phyloP scores from a whole-genome alignment of 1,140 invertebrate species.

The Zaprionus gabonicus region DNA sequence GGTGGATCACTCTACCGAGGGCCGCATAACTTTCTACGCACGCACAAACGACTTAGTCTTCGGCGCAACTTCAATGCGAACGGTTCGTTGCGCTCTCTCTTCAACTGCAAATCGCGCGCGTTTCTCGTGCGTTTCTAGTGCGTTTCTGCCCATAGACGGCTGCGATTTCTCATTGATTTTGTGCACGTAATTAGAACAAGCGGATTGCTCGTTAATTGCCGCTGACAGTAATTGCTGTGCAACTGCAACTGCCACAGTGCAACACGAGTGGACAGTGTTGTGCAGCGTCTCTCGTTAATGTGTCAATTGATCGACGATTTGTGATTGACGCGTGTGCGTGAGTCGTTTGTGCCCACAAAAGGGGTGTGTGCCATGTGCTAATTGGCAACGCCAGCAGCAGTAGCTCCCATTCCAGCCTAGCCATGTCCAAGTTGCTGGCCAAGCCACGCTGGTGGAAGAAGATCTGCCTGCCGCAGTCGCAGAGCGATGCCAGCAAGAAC shows the following conservation, averaged over 20 bases:
- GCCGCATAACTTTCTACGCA: slow-evolving; percentile 60
- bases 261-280: not conserved
- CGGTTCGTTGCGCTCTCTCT: slow-evolving; percentile 27
- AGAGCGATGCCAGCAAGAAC: slow-evolving; percentile 56
- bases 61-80: slow-evolving; percentile 58
- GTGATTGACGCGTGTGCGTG: slow-evolving; percentile 51
- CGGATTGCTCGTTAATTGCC: slow-evolving; percentile 79
- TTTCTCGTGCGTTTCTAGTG: slow-evolving; percentile 14
- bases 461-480: slow-evolving; percentile 65
- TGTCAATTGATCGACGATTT: slow-evolving; percentile 67
- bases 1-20: not conserved
- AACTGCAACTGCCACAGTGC: slow-evolving; percentile 21
- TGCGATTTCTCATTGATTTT: slow-evolving; percentile 48
- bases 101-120: not conserved
- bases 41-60: slow-evolving; percentile 50
- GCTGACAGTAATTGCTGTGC: slow-evolving; percentile 60
- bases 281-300: slow-evolving; percentile 56
- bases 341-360: slow-evolving; percentile 26
- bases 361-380: slow-evolving; percentile 34
- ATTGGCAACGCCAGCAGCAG: slow-evolving; percentile 26
- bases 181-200: slow-evolving; percentile 83
- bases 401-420: slow-evolving; percentile 26
- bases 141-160: slow-evolving; percentile 8
- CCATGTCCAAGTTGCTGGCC: slow-evolving; percentile 53
- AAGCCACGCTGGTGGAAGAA: slow-evolving; percentile 80